Evolutionary conservation across 2,888 invertebrate species (phyloP).

Genomic region (Deilephila porcellus): DNA sequence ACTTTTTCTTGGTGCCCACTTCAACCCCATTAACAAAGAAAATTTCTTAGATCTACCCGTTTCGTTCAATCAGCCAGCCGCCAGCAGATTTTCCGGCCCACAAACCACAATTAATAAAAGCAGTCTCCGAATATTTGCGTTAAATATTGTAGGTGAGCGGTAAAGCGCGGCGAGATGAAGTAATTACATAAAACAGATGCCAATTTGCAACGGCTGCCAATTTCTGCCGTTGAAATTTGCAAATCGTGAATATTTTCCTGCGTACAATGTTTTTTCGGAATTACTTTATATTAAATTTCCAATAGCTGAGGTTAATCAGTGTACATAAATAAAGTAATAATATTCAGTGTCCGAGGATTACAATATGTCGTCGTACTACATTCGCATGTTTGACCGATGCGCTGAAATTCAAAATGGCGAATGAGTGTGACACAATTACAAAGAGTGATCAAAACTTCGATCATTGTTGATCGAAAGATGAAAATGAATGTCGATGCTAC

Average conservation of each 20-base stretch:
- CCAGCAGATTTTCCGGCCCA: background rate
- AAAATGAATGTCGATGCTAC: too few species aligned
- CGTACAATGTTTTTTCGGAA: background rate
- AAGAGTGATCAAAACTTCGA: too few species aligned
- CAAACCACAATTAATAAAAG: background rate
- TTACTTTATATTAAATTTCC: conserved; percentile 19
- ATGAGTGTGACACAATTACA: background rate
- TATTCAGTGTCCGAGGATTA: background rate
- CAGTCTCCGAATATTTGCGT: conserved; percentile 7
- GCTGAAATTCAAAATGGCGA: background rate
- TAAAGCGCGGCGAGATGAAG: conserved; percentile 11
- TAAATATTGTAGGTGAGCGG: background rate
- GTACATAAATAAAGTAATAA: background rate
- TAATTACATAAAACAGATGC: conserved; percentile 26
- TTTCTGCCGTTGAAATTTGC: conserved; percentile 21
- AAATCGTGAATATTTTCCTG: conserved; percentile 20
- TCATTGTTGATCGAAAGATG: too few species aligned
- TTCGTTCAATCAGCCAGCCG: too few species aligned
- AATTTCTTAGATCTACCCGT: too few species aligned
- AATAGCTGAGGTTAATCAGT: conserved; percentile 1
- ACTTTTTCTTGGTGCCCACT: too few species aligned
- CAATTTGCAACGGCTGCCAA: conserved; percentile 22
- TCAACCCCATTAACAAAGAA: too few species aligned
- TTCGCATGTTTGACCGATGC: background rate
- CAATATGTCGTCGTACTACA: background rate